Percentiles rank a stretch among this genome's conserved stretches.
phyloP scores from a whole-genome alignment of 2,888 invertebrate species.

The Spilosoma lubricipeda region DNA sequence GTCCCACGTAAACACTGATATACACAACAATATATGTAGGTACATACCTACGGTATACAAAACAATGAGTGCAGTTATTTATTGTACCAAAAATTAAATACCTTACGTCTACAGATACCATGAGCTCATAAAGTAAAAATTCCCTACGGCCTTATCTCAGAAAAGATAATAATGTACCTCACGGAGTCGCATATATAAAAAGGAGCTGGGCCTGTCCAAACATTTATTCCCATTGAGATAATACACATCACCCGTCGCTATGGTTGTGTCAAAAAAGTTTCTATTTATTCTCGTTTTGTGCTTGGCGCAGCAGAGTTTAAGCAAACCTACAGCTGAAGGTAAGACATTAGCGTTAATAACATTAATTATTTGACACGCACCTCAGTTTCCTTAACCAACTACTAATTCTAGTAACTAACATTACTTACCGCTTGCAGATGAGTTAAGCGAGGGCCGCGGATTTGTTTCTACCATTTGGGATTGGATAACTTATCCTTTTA shows the following conservation, averaged over 20 bases:
- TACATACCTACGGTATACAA: background rate
- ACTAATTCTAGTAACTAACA: constrained; percentile 14
- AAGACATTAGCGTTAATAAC: constrained; percentile 48
- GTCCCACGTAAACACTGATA: background rate
- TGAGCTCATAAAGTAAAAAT: constrained; percentile 82
- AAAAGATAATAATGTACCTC: constrained; percentile 2
- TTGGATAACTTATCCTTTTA: constrained; percentile 16
- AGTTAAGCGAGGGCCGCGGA: constrained; percentile 70
- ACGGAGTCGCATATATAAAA: constrained; percentile 67
- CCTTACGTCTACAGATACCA: constrained; percentile 54
- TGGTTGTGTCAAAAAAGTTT: background rate
- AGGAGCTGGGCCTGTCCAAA: constrained; percentile 61
- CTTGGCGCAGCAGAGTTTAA: constrained; percentile 58
- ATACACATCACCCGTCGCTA: constrained; percentile 29
- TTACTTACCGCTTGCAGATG: constrained; percentile 65
- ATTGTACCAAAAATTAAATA: constrained; percentile 51
- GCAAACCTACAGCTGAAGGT: constrained; percentile 71
- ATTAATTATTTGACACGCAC: background rate
- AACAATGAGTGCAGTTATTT: background rate
- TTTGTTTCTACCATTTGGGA: constrained; percentile 66
- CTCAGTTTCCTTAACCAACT: background rate
- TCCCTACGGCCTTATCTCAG: constrained; percentile 32
- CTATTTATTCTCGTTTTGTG: constrained; percentile 52
- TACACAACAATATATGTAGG: background rate
- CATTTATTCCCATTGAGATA: constrained; percentile 65